Percentiles rank a stretch among this genome's conserved stretches.
Conservation (phyloP, 1,140 invertebrate species). For the Apis cerana region DNA sequence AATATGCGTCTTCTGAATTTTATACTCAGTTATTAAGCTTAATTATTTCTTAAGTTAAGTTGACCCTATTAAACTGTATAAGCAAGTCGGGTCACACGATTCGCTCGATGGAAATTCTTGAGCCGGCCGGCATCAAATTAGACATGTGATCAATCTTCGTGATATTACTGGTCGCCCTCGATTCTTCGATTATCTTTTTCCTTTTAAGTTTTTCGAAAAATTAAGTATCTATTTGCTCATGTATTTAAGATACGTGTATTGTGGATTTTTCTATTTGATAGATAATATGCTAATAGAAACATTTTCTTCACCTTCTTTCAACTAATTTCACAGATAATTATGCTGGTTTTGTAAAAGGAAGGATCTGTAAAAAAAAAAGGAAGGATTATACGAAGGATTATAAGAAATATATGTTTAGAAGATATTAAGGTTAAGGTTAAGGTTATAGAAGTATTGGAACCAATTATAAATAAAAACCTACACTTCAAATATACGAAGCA, state of each 20-base stretch:
- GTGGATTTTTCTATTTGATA: background rate
- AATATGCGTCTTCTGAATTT: conserved; percentile 26
- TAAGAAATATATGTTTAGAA: background rate
- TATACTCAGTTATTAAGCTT: conserved; percentile 12
- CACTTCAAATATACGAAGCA: background rate
- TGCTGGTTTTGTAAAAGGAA: background rate
- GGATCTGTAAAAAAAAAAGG: background rate
- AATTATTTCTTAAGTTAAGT: conserved; percentile 41
- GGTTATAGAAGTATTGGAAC: background rate
- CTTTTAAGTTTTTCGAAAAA: background rate
- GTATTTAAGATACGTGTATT: background rate
- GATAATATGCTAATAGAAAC: background rate
- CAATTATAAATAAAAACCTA: background rate
- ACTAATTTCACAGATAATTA: background rate
- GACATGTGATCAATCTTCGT: conserved; percentile 20
- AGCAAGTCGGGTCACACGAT: conserved; percentile 10
- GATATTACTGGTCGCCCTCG: background rate
- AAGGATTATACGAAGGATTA: background rate
- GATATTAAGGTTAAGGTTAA: background rate
- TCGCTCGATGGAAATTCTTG: conserved; percentile 47
- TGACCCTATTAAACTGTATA: conserved; percentile 42
- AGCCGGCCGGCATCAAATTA: conserved; percentile 9
- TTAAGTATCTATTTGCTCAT: background rate
- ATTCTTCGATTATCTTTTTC: background rate
- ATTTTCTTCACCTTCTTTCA: background rate